Percentiles rank a stretch among this genome's conserved stretches.
Conservation (phyloP, 2,888 invertebrate genomes). For the Eupithecia centaureata region DNA sequence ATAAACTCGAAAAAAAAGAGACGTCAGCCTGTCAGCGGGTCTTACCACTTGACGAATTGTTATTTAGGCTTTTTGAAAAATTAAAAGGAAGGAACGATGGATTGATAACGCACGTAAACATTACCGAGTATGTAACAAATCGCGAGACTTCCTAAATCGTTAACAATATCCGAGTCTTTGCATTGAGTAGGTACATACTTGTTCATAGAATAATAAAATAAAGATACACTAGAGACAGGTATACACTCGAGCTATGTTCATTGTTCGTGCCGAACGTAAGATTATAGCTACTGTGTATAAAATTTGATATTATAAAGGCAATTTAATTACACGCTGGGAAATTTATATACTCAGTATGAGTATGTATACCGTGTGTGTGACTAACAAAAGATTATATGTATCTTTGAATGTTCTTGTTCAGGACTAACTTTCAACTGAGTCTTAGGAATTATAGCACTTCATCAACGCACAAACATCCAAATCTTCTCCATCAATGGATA, state of each 20-base stretch:
- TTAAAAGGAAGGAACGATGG: slow-evolving; percentile 32
- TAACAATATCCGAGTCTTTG: neutral
- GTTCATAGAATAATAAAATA: neutral
- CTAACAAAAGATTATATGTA: neutral
- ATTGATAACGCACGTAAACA: slow-evolving; percentile 23
- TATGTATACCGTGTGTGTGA: neutral
- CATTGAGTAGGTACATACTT: no score
- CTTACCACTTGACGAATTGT: slow-evolving; percentile 30
- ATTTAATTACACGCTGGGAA: no score
- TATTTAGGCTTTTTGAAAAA: slow-evolving; percentile 36
- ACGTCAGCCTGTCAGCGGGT: slow-evolving; percentile 30
- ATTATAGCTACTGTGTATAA: no score
- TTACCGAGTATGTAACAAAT: neutral
- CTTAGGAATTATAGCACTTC: neutral
- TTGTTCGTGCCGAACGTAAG: no score
- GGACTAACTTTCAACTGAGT: neutral
- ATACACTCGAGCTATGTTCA: no score
- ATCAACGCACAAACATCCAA: neutral
- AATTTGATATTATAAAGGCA: no score
- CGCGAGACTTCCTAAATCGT: neutral
- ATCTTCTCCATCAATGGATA: neutral
- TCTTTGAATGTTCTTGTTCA: neutral
- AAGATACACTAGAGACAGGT: neutral
- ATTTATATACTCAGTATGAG: no score
- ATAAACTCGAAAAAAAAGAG: slow-evolving; percentile 40